A percentile compares a stretch with the other conserved stretches of the same genome.
phyloP scores from a whole-genome alignment of 2,797 vertebrate genomes.

The Enteromius argenteus region DNA sequence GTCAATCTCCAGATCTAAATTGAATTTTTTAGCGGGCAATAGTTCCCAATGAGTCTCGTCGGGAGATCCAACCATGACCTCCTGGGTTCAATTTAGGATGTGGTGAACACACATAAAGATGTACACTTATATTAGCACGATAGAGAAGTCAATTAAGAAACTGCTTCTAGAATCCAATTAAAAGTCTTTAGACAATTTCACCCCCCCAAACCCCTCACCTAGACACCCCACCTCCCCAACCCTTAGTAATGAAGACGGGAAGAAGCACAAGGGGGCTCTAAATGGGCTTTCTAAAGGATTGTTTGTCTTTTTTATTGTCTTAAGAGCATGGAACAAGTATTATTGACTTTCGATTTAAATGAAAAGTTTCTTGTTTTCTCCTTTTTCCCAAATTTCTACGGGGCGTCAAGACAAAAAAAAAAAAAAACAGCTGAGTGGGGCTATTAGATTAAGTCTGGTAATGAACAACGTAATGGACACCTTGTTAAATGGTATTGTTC shows the following conservation, averaged over 20 bases:
- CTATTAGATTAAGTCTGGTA: slow-evolving; percentile 71
- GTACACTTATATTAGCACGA: slow-evolving; percentile 79
- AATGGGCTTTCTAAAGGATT: slow-evolving; percentile 77
- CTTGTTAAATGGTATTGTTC: slow-evolving; percentile 72
- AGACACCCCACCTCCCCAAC: slow-evolving; percentile 59
- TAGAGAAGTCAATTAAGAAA: slow-evolving; percentile 82
- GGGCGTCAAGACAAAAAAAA: slow-evolving; percentile 50
- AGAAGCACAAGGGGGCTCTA: slow-evolving; percentile 79
- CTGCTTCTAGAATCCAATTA: slow-evolving; percentile 85
- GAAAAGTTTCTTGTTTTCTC: slow-evolving; percentile 54
- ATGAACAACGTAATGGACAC: slow-evolving; percentile 64
- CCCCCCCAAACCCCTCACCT: slow-evolving; percentile 59
- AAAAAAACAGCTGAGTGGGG: slow-evolving; percentile 45
- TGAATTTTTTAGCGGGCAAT: slow-evolving; percentile 84
- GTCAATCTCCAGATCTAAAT: slow-evolving; percentile 86
- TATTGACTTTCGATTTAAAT: slow-evolving; percentile 71
- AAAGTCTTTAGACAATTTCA: slow-evolving; percentile 85
- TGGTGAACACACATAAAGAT: slow-evolving; percentile 77
- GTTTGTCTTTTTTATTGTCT: slow-evolving; percentile 66
- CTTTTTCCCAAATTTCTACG: slow-evolving; percentile 56
- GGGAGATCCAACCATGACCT: slow-evolving; percentile 79
- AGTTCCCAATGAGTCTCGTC: slow-evolving; percentile 82
- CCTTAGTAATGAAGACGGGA: slow-evolving; percentile 79
- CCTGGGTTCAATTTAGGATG: slow-evolving; percentile 85
- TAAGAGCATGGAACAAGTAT: slow-evolving; percentile 66